These are phyloP conservation scores for Dasypus novemcinctus DNA, from an alignment of 2,113 vertebrate species.

Conservation along the genomic window DNA sequence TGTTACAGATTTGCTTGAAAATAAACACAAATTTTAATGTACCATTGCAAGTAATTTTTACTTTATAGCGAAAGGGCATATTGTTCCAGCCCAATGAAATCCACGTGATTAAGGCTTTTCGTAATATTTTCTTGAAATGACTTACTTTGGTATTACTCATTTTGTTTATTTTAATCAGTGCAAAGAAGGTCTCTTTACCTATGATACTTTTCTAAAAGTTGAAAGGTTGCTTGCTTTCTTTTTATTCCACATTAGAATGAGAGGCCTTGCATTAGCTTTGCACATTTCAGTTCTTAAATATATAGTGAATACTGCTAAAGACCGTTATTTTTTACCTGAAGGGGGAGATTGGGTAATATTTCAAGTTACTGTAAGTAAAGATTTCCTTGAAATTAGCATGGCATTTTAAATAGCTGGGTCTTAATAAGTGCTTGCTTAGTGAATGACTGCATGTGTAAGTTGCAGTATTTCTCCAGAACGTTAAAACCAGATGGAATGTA, in stretches of 20 bases:
- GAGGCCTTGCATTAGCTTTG: fast-evolving
- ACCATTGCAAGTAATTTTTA: not conserved
- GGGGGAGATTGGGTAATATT: not conserved
- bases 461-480: fast-evolving
- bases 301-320: not conserved
- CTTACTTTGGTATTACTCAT: not conserved
- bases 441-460: not conserved
- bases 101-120: not conserved
- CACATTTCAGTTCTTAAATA: not conserved
- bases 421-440: too few species aligned
- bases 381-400: not conserved
- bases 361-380: not conserved
- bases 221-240: not conserved
- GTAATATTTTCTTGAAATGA: not conserved
- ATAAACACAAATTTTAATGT: not conserved
- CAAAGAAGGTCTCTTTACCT: not conserved
- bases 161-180: not conserved
- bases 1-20: not conserved
- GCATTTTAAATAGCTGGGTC: not conserved
- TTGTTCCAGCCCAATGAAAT: not conserved
- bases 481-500: too few species aligned
- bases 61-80: not conserved
- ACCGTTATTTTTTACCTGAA: fast-evolving
- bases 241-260: not conserved
- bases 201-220: not conserved